A percentile compares a stretch with the other conserved stretches of the same genome.
Evolutionary conservation across 2,113 vertebrate species (phyloP).

Genomic region (Macrotus californicus): DNA sequence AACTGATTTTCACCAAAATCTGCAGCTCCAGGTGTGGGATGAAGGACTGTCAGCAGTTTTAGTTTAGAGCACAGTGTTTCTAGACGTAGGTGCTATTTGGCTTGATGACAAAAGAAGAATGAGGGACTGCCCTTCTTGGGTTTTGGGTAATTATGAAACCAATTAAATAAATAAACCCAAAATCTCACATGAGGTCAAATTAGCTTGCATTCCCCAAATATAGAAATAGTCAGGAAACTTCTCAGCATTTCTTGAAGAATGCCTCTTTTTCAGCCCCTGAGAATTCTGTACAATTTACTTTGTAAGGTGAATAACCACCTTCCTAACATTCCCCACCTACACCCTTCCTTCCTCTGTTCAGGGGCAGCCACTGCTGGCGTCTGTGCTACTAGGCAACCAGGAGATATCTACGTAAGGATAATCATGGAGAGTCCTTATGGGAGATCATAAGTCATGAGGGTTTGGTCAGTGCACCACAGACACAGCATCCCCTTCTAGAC

Average conservation of each 20-base stretch:
- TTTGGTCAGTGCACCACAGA: not conserved
- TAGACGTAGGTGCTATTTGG: not conserved
- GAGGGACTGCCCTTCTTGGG: not conserved
- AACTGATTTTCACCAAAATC: not conserved
- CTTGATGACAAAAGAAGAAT: slow-evolving; percentile 5
- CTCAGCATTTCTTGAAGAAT: not conserved
- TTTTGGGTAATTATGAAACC: not conserved
- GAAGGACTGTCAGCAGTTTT: not conserved
- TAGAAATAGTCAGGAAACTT: not conserved
- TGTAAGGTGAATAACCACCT: not conserved
- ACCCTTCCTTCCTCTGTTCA: not conserved
- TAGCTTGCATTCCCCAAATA: not conserved
- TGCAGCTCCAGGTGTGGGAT: not conserved
- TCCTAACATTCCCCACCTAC: not conserved
- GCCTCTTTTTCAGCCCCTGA: not conserved
- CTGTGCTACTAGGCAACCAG: not conserved
- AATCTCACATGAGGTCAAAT: not conserved
- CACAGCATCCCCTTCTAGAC: not conserved
- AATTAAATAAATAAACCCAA: not conserved
- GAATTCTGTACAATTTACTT: not conserved
- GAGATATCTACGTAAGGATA: not conserved
- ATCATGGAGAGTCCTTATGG: not conserved
- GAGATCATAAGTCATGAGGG: not conserved
- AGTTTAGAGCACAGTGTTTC: not conserved
- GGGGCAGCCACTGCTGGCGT: not conserved